Conservation (phyloP, 2,888 invertebrate genomes). For the Phengaris arion region DNA sequence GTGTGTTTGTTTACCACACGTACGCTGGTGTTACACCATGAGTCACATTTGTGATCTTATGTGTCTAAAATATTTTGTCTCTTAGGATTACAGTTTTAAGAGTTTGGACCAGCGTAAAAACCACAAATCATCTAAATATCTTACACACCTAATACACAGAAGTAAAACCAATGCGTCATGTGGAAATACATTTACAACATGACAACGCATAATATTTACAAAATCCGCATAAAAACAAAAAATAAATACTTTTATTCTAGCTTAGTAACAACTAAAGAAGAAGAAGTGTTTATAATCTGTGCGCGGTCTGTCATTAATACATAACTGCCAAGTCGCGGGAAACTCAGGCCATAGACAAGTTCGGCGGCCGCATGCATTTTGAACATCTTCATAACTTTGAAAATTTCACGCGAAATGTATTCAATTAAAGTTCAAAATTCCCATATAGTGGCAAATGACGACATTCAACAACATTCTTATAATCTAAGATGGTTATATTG, state of each 20-base stretch:
- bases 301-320: conserved; percentile 17
- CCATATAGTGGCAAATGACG: neutral
- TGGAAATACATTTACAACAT: neutral
- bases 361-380: conserved; percentile 31
- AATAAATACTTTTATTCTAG: too few relatives aligned
- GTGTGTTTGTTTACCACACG: neutral
- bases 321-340: neutral
- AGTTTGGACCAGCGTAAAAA: neutral
- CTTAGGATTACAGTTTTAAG: neutral
- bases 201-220: neutral
- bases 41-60: too few relatives aligned
- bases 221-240: too few relatives aligned
- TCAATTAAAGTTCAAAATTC: conserved; percentile 42
- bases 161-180: conserved; percentile 6
- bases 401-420: conserved; percentile 42
- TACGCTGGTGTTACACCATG: neutral
- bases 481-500: too few relatives aligned
- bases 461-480: too few relatives aligned
- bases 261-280: neutral
- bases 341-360: conserved; percentile 23
- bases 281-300: conserved; percentile 16
- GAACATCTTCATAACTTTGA: conserved; percentile 41
- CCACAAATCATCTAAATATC: neutral
- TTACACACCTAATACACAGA: neutral
- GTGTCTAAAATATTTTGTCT: neutral